Conservation (phyloP, 2,888 invertebrate species). For the Epiblema foenella region DNA sequence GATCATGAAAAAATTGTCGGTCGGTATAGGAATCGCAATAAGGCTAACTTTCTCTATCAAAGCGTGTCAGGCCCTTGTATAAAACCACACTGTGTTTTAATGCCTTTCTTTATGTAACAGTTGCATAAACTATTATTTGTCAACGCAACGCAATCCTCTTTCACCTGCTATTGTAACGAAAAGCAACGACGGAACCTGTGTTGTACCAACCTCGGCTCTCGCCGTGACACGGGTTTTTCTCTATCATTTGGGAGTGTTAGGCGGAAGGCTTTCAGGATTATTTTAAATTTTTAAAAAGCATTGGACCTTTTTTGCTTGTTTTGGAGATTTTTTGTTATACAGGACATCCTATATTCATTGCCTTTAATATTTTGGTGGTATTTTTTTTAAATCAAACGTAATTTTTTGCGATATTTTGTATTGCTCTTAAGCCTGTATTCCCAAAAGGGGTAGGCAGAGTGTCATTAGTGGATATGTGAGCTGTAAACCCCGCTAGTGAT, state of each 20-base stretch:
- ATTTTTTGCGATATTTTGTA: too few species aligned
- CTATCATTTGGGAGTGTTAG: slow-evolving; percentile 25
- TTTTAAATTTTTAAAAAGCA: slow-evolving; percentile 39
- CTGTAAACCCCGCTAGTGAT: too few species aligned
- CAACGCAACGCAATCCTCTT: not conserved
- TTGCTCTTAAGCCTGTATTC: too few species aligned
- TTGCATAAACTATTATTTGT: not conserved
- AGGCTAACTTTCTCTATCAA: too few species aligned
- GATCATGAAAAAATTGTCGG: too few species aligned
- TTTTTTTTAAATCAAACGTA: too few species aligned
- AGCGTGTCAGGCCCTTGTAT: too few species aligned
- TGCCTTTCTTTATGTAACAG: too few species aligned
- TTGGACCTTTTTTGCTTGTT: slow-evolving; percentile 27
- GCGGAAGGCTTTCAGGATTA: slow-evolving; percentile 35
- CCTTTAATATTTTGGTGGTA: slow-evolving; percentile 23
- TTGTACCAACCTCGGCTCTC: not conserved
- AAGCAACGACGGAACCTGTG: slow-evolving; percentile 6
- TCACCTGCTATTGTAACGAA: slow-evolving; percentile 3
- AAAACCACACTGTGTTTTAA: too few species aligned
- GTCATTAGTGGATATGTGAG: too few species aligned
- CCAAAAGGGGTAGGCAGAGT: too few species aligned
- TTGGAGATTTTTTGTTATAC: slow-evolving; percentile 12
- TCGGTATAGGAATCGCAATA: too few species aligned
- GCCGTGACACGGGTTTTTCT: slow-evolving; percentile 11
- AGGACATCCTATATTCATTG: slow-evolving; percentile 1